Evolutionary conservation across 2,888 invertebrate genomes (phyloP).

Genomic region (Lymantria dispar): DNA sequence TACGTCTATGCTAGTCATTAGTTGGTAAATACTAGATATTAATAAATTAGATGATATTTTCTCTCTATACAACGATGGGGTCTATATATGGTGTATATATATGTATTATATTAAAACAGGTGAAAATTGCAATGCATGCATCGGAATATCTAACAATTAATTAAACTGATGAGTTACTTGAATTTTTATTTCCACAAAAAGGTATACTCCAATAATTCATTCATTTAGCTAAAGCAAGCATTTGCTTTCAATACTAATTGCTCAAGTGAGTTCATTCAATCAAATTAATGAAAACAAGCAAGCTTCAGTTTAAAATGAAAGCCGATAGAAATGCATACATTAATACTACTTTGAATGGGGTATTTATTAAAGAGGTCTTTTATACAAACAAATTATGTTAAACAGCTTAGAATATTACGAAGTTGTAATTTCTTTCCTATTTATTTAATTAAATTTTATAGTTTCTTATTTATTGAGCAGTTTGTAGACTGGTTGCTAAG

Average conservation of each 20-base stretch:
- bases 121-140: not conserved
- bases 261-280: slow-evolving; percentile 49
- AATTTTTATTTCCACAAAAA: slow-evolving; percentile 23
- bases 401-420: too few relatives aligned
- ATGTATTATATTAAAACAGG: too few relatives aligned
- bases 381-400: too few relatives aligned
- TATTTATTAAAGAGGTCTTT: not conserved
- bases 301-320: slow-evolving; percentile 17
- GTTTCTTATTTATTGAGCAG: too few relatives aligned
- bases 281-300: slow-evolving; percentile 55
- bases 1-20: too few relatives aligned
- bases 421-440: too few relatives aligned
- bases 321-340: not conserved
- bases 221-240: slow-evolving; percentile 34
- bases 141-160: slow-evolving; percentile 14
- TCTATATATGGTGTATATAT: too few relatives aligned
- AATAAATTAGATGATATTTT: too few relatives aligned
- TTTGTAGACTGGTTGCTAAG: too few relatives aligned
- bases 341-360: not conserved
- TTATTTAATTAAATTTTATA: too few relatives aligned
- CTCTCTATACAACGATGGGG: too few relatives aligned
- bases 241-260: slow-evolving; percentile 44
- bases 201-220: slow-evolving; percentile 24
- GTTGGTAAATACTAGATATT: too few relatives aligned
- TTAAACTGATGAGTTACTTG: slow-evolving; percentile 16